A percentile compares a stretch with the other conserved stretches of the same genome.
These are phyloP conservation scores for Hyles lineata DNA, from an alignment of 2,888 invertebrate genomes.

Conservation along the genomic window DNA sequence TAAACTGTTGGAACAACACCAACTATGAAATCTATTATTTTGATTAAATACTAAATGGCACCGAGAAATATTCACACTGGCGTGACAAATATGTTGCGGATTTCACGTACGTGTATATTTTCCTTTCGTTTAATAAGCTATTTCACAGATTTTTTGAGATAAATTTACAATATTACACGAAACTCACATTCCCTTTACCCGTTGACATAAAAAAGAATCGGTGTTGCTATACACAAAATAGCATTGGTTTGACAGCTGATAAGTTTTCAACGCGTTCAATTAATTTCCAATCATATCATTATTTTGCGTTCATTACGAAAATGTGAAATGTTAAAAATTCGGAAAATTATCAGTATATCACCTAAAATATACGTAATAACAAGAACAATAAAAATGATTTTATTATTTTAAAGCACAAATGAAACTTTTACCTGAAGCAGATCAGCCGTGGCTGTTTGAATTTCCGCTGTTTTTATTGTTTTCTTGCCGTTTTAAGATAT, in stretches of 20 bases:
- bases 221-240: conserved; percentile 56
- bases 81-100: conserved; percentile 41
- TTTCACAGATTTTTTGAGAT: conserved; percentile 73
- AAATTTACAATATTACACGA: conserved; percentile 61
- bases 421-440: no score
- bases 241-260: conserved; percentile 23
- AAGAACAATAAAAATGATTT: no score
- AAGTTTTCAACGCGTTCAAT: not conserved
- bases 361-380: no score
- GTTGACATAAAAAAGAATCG: conserved; percentile 80
- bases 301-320: no score
- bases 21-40: conserved; percentile 48
- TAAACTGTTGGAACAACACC: conserved; percentile 54
- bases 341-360: no score
- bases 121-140: conserved; percentile 40
- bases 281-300: no score
- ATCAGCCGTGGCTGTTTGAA: no score
- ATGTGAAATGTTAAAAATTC: no score
- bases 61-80: conserved; percentile 54
- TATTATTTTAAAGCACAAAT: no score
- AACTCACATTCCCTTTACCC: conserved; percentile 81
- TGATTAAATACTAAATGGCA: conserved; percentile 36
- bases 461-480: no score
- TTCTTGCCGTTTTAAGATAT: no score
- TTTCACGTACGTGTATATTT: conserved; percentile 40